A percentile compares a stretch with the other conserved stretches of the same genome.
These are phyloP conservation scores for Pinna nobilis DNA, from an alignment of 1,140 invertebrate species.

Conservation along the genomic window DNA sequence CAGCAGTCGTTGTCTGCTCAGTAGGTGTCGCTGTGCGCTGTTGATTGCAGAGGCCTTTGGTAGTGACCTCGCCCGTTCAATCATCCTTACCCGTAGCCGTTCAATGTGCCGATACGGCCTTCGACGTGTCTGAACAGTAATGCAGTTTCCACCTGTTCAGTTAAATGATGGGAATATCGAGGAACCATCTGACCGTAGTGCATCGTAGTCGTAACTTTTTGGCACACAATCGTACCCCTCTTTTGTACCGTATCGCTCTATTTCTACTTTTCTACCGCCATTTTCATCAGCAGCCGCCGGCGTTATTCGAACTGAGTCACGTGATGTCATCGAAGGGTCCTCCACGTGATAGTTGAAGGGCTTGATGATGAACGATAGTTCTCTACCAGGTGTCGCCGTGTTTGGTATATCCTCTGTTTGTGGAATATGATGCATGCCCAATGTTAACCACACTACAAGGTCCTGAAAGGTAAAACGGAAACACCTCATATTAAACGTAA, in stretches of 20 bases:
- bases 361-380: background rate
- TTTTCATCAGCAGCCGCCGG: constrained; percentile 74
- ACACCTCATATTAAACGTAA: no score
- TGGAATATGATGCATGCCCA: constrained; percentile 30
- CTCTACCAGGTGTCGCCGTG: constrained; percentile 14
- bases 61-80: no score
- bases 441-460: constrained; percentile 24
- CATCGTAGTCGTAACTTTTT: background rate
- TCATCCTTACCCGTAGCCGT: no score
- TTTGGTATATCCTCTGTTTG: constrained; percentile 27
- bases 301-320: constrained; percentile 11
- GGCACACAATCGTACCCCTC: background rate
- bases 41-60: no score
- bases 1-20: no score
- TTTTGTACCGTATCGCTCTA: background rate
- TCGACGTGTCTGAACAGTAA: no score
- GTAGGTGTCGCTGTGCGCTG: no score
- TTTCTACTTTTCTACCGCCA: constrained; percentile 70
- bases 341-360: constrained; percentile 27
- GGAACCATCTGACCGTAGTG: background rate
- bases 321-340: constrained; percentile 16
- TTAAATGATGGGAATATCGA: background rate
- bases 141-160: no score
- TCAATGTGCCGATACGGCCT: no score
- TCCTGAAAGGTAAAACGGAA: no score